Conservation (phyloP, 2,888 invertebrate genomes). For the Sycophila texana region DNA sequence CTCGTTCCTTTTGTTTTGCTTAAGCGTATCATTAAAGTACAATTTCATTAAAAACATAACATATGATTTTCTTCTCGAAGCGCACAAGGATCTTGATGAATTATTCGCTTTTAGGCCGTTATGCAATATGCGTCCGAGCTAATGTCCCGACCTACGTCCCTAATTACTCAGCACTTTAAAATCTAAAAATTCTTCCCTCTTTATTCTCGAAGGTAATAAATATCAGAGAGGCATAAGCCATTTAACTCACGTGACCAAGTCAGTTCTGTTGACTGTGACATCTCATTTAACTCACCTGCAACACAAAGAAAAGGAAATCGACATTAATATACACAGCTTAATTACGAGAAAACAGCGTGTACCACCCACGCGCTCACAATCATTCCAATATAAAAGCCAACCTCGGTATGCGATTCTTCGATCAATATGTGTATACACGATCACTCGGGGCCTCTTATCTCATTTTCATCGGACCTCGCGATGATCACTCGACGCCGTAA, state of each 20-base stretch:
- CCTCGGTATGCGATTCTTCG: not conserved
- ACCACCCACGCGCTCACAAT: not conserved
- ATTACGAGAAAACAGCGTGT: too few relatives aligned
- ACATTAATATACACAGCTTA: not conserved
- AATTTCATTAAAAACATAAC: not conserved
- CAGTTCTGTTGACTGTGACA: not conserved
- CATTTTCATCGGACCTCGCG: too few relatives aligned
- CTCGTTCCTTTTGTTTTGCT: not conserved
- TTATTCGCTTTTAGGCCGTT: not conserved
- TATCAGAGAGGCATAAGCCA: too few relatives aligned
- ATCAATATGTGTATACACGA: not conserved
- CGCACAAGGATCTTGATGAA: not conserved
- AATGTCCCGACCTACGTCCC: not conserved
- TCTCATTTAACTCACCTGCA: constrained; percentile 42
- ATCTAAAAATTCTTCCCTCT: too few relatives aligned
- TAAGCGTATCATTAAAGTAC: constrained; percentile 14
- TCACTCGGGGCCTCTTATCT: not conserved
- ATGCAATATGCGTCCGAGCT: constrained; percentile 1
- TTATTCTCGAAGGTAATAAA: not conserved
- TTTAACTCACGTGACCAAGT: constrained; percentile 15
- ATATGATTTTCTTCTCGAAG: not conserved
- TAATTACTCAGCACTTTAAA: not conserved
- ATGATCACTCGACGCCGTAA: too few relatives aligned
- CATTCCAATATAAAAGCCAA: not conserved
- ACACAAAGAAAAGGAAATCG: constrained; percentile 9